Evolutionary conservation across 2,113 vertebrate species (phyloP), one percentile per base, ranked within the genome.

Genomic region (Oryzias woworae): DNA sequence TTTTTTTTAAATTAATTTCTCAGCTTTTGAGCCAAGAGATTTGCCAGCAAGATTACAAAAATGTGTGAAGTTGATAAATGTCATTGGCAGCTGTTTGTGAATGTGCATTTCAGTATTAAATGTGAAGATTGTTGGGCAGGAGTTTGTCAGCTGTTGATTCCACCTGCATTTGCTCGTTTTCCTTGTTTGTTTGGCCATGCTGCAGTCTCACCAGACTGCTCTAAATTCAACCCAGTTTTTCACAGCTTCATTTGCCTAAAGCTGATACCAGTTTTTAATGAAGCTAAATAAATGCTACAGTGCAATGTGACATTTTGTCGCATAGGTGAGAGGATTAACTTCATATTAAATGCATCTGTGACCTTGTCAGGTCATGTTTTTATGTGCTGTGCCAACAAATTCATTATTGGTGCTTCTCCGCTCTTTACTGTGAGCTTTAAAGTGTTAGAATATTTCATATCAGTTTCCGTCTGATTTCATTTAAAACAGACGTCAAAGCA

Each of bases 111-210:
- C 45, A 53, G 72, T 55, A 59, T 77, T 68, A 58, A 53, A 36
- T 59, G 5, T 62, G 65, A n/a, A 58, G n/a, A 44, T 23, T 8
- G 48, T 48, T 18, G 47, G 47, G 47, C 46, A 56, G 60, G 56
- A 41, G 50, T 58, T 58, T 20, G 41, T 36, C 68, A 71, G 62
- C 78, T 70, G 53, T 73, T 20, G 63, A 79, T 73, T 81, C 64
- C 59, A 62, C 7, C 46, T 44, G 48, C 50, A 26, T 77, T 63
- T 75, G 52, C 53, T 66, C 15, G 49, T 47, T 18, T 36, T 36
- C 12, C 8, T 36, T 36, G 26, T 28, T 28, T 28, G 5, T 43
- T 68, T 65, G 53, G 61, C 53, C 57, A 63, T 23, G 24, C 63
- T 69, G 53, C 23, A 12, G 31, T 66, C 52, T 58, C 54, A 48